Conservation (phyloP, 1,140 invertebrate genomes). For the Panulirus ornatus region DNA sequence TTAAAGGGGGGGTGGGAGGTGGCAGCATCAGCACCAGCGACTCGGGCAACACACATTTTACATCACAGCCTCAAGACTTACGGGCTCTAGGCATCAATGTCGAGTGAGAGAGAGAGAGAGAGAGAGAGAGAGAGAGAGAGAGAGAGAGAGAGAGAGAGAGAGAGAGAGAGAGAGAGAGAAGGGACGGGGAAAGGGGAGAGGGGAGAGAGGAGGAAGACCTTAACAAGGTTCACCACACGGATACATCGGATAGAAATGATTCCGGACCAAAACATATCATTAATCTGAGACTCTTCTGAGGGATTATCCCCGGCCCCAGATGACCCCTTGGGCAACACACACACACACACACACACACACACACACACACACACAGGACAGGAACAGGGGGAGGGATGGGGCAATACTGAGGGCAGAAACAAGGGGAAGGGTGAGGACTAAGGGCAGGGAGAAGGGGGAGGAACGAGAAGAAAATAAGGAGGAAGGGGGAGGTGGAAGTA, state of each 20-base stretch:
- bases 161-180: background rate
- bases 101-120: background rate
- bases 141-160: background rate
- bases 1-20: too few relatives aligned
- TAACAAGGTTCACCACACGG: background rate
- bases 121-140: background rate
- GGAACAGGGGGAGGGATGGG: background rate
- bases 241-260: background rate
- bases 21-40: too few relatives aligned
- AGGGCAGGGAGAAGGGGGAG: background rate
- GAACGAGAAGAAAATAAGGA: background rate
- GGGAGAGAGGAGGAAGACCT: background rate
- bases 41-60: too few relatives aligned
- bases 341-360: constrained; percentile 7
- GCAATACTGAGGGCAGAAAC: too few relatives aligned
- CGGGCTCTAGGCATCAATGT: background rate
- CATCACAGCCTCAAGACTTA: too few relatives aligned
- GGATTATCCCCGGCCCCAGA: background rate
- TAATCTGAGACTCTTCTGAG: background rate
- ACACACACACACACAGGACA: background rate
- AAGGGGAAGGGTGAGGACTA: background rate
- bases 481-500: background rate
- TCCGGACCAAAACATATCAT: background rate
- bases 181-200: background rate
- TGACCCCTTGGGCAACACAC: background rate